Evolutionary conservation across 2,113 vertebrate species (phyloP).

Genomic region (Brachypteracias leptosomus): DNA sequence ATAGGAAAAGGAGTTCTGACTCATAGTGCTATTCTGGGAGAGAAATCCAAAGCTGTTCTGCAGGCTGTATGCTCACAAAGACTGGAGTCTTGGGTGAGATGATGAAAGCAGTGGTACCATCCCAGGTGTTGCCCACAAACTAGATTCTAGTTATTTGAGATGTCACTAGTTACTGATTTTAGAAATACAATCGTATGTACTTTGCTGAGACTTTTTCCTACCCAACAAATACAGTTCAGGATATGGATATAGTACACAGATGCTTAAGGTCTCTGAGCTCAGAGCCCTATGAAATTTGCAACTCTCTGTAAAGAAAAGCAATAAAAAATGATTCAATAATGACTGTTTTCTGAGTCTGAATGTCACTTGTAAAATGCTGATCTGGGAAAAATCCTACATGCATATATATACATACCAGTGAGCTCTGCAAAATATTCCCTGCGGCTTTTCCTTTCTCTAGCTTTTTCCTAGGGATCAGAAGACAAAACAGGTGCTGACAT

Average conservation of each 20-base stretch:
- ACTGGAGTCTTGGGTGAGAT: not conserved
- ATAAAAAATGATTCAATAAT: not conserved
- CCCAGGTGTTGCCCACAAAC: not conserved
- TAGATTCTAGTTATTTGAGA: not conserved
- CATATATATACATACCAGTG: not conserved
- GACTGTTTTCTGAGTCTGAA: not conserved
- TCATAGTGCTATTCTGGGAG: not conserved
- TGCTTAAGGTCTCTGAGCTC: not conserved
- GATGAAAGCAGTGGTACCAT: not conserved
- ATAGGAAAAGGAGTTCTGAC: not conserved
- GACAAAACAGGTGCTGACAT: not conserved
- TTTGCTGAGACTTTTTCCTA: not conserved
- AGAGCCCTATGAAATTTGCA: not conserved
- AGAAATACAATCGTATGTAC: not conserved
- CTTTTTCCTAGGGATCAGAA: not conserved
- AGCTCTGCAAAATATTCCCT: not conserved
- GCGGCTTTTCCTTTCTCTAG: not conserved
- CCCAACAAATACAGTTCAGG: not conserved
- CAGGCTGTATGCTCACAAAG: not conserved
- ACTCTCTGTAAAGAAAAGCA: not conserved
- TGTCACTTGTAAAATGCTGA: not conserved
- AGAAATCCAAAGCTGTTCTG: not conserved
- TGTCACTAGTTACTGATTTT: not conserved
- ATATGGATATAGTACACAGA: not conserved
- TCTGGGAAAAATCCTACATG: fast-evolving